Evolutionary conservation across 1,140 invertebrate species (phyloP).

Genomic region (Fopius arisanus): DNA sequence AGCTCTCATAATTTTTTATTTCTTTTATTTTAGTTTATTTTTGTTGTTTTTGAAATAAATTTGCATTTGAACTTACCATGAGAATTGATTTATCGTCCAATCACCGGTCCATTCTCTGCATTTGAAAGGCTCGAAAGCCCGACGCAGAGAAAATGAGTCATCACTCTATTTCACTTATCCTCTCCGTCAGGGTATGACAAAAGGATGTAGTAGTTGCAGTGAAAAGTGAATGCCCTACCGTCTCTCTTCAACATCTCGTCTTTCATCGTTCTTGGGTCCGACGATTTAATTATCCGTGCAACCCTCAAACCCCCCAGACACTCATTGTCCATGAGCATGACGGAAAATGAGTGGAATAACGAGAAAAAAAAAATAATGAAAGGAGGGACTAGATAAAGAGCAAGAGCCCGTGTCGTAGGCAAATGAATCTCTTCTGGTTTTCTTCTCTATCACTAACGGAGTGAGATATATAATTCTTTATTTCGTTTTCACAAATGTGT

Average conservation of each 20-base stretch:
- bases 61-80: not conserved
- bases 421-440: conserved; percentile 20
- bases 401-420: conserved; percentile 2
- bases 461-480: not conserved
- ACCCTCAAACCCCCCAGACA: conserved; percentile 13
- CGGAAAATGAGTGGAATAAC: not conserved
- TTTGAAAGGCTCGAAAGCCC: not conserved
- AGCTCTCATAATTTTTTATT: too few species aligned
- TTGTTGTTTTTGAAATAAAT: not conserved
- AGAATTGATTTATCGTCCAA: not conserved
- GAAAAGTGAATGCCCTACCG: conserved; percentile 1
- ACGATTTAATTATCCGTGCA: conserved; percentile 31
- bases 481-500: not conserved
- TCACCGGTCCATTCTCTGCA: not conserved
- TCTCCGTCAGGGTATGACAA: not conserved
- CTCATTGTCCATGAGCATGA: conserved; percentile 23
- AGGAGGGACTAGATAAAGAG: conserved; percentile 19
- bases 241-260: not conserved
- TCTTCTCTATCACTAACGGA: not conserved
- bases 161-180: not conserved
- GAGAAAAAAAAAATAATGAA: not conserved
- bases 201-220: conserved; percentile 19
- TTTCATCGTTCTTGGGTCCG: conserved; percentile 13
- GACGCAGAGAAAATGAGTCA: not conserved
- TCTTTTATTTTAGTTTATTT: too few species aligned